These are phyloP conservation scores for Montipora capricornis DNA, from an alignment of 64 coral and sea anemone genomes.

Conservation along the genomic window DNA sequence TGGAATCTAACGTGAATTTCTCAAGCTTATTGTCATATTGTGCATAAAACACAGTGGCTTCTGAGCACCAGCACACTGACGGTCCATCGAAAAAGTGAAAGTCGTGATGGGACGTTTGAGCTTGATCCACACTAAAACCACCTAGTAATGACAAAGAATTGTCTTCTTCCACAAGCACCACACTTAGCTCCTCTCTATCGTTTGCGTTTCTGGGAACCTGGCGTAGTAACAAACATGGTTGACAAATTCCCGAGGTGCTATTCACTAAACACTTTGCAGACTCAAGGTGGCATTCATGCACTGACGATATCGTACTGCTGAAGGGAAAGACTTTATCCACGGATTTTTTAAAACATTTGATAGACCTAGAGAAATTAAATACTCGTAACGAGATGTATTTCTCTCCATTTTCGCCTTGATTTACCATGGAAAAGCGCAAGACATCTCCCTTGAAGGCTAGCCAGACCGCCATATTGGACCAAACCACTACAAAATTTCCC, in stretches of 20 bases:
- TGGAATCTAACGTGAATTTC: constrained; percentile 5
- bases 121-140: background rate
- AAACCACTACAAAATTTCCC: background rate
- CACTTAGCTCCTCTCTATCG: background rate
- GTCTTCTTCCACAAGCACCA: background rate
- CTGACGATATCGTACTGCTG: too few relatives aligned
- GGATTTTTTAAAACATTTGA: constrained; percentile 1
- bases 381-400: background rate
- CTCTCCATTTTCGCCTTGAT: background rate
- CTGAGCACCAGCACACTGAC: background rate
- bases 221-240: constrained; percentile 1
- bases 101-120: background rate
- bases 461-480: background rate
- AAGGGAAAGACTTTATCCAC: background rate
- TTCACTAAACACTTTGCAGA: constrained; percentile 8
- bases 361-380: constrained; percentile 3
- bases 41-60: background rate
- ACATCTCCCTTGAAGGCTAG: background rate
- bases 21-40: background rate
- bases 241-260: background rate
- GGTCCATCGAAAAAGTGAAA: constrained; percentile 42
- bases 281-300: background rate
- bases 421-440: background rate
- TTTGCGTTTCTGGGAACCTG: background rate
- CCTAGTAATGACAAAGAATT: background rate